Base-by-base conservation (phyloP, 2,888 invertebrate genomes). In the Phalera bucephala region DNA sequence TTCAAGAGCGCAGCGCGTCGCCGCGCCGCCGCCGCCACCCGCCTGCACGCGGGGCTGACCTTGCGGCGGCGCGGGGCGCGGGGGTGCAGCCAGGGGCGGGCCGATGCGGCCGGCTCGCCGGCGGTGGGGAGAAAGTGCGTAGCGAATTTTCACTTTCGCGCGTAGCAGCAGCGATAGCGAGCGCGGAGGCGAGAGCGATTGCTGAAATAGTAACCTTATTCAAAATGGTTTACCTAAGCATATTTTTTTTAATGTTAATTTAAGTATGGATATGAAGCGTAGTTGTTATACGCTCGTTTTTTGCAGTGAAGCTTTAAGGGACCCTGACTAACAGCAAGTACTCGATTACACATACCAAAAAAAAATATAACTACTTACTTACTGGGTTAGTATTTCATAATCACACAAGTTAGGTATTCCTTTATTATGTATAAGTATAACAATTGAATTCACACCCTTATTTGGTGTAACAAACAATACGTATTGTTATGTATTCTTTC, bases 1-100 rank as follows among this genome's bases (percentile, higher is more conserved):
- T 92, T 92, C 91, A 92, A 92, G 92, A 91, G 87, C 91, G 89
- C 87, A 87, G 89, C 90, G 81, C 80, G 81, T 77, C 81, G 77
- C 76, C 74, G 75, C 79, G 63, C 61, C 64, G 63, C 58, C 69
- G 64, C 85, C 69, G 65, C 68, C 69, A 61, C 87, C 81, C 78
- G 76, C 74, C 71, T 72, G 75, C 74, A 72, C 56, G 73, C 76
- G 72, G 77, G 76, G 76, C 80, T 80, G 80, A 76, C 78, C 79
- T 77, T 74, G 77, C 74, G 78, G 63, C 64, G 60, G 51, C 48
- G 63, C 64, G 59, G 70, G 53, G 69, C 56, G 78, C 71, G 70
- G 66, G 68, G 69, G 65, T 74, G 76, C 74, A 71, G 66, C 64
- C 64, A 67, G 79, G 74, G 78, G 77, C 76, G 80, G 73, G 75